Conservation (phyloP, 2,797 vertebrate species). For the Vipera ursinii region DNA sequence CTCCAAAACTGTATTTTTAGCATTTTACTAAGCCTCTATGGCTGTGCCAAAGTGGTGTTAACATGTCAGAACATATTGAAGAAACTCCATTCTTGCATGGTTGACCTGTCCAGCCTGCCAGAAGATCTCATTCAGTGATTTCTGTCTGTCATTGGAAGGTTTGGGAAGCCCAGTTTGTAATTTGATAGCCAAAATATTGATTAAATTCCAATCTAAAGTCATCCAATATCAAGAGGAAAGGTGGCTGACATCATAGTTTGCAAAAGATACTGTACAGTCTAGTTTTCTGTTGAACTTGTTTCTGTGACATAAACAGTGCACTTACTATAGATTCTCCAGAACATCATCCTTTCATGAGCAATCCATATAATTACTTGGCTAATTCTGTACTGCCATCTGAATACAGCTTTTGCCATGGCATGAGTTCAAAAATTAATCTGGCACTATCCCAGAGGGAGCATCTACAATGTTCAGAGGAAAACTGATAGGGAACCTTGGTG, state of each 20-base stretch:
- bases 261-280: neutral
- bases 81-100: neutral
- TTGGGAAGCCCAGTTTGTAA: neutral
- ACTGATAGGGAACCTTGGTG: neutral
- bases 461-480: constrained; percentile 15
- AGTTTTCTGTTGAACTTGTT: neutral
- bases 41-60: no score
- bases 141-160: neutral
- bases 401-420: constrained; percentile 15
- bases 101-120: neutral
- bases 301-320: neutral
- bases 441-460: constrained; percentile 6
- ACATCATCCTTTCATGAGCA: neutral
- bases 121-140: neutral
- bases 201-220: neutral
- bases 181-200: neutral
- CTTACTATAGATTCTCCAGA: constrained; percentile 5
- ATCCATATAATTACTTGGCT: neutral
- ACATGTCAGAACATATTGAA: neutral
- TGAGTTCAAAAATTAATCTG: constrained; percentile 10
- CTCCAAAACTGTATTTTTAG: neutral
- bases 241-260: neutral
- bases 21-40: neutral
- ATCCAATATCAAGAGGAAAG: neutral
- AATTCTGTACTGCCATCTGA: constrained; percentile 7